These are phyloP conservation scores for Atherinomorus stipes DNA, from an alignment of 2,113 vertebrate species.

Conservation along the genomic window DNA sequence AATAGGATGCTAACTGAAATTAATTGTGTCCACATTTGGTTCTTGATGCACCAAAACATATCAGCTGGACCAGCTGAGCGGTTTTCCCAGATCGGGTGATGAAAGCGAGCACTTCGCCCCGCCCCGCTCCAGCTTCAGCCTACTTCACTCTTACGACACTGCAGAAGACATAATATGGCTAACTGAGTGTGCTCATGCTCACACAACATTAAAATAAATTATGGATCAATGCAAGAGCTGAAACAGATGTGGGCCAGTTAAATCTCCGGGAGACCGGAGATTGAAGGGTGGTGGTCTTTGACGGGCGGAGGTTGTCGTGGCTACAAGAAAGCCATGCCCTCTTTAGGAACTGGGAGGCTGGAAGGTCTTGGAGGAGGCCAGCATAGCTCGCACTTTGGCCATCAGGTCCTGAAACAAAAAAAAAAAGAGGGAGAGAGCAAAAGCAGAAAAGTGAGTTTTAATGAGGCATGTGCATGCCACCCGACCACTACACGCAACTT, in stretches of 20 bases:
- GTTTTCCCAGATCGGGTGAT: constrained; percentile 21
- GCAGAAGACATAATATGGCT: not conserved
- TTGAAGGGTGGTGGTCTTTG: constrained; percentile 33
- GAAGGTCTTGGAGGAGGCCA: constrained; percentile 95
- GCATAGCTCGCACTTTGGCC: constrained; percentile 99
- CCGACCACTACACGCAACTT: no score
- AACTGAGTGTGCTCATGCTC: constrained; percentile 7
- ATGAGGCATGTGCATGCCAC: not conserved
- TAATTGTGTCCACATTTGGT: constrained; percentile 39
- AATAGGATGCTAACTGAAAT: constrained; percentile 35
- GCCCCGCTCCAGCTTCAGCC: constrained; percentile 2
- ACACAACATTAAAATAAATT: constrained; percentile 17
- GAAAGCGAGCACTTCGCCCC: constrained; percentile 21
- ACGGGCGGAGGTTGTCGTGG: constrained; percentile 37
- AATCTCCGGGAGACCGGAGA: constrained; percentile 46
- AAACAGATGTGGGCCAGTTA: constrained; percentile 19
- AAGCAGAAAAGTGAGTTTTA: not conserved
- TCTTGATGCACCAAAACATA: constrained; percentile 28
- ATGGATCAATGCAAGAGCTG: constrained; percentile 2
- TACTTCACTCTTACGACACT: not conserved
- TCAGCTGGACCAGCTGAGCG: not conserved
- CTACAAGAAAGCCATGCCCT: not conserved
- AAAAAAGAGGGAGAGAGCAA: constrained; percentile 1
- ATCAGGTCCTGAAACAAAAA: constrained; percentile 90
- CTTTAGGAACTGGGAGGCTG: constrained; percentile 90